Percentiles rank a stretch among this genome's conserved stretches.
Conservation (phyloP, 1,140 invertebrate genomes). For the Palaemon carinicauda region DNA sequence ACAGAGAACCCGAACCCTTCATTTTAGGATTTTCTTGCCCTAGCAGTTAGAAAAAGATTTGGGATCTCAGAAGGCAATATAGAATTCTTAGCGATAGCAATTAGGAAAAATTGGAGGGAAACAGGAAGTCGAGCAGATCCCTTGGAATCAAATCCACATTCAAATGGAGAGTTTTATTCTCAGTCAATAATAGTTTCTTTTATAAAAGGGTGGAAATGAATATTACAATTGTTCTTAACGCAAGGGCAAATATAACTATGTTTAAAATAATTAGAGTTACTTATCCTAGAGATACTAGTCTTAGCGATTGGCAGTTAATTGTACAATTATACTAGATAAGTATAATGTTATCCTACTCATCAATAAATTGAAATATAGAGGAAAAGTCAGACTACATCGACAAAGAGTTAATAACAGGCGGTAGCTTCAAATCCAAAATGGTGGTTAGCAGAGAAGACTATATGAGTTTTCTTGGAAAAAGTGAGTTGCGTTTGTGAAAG, state of each 20-base stretch:
- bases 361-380: conserved; percentile 75
- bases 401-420: conserved; percentile 79
- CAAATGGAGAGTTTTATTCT: too few relatives aligned
- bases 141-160: too few relatives aligned
- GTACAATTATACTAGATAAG: conserved; percentile 75
- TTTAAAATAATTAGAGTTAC: conserved; percentile 66
- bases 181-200: not conserved
- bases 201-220: not conserved
- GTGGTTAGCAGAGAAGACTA: conserved; percentile 71
- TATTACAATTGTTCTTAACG: not conserved
- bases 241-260: too few relatives aligned
- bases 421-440: conserved; percentile 77
- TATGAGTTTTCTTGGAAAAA: conserved; percentile 76
- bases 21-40: too few relatives aligned
- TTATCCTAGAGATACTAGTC: conserved; percentile 66
- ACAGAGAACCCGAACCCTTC: too few relatives aligned
- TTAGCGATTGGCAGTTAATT: conserved; percentile 76
- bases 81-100: too few relatives aligned
- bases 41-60: too few relatives aligned
- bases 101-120: too few relatives aligned
- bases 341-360: conserved; percentile 71
- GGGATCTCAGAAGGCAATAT: too few relatives aligned
- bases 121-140: too few relatives aligned
- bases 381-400: conserved; percentile 78
- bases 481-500: conserved; percentile 77